A percentile compares a stretch with the other conserved stretches of the same genome.
Evolutionary conservation across 2,797 vertebrate species (phyloP).

Genomic region (Lepus oiostolus): DNA sequence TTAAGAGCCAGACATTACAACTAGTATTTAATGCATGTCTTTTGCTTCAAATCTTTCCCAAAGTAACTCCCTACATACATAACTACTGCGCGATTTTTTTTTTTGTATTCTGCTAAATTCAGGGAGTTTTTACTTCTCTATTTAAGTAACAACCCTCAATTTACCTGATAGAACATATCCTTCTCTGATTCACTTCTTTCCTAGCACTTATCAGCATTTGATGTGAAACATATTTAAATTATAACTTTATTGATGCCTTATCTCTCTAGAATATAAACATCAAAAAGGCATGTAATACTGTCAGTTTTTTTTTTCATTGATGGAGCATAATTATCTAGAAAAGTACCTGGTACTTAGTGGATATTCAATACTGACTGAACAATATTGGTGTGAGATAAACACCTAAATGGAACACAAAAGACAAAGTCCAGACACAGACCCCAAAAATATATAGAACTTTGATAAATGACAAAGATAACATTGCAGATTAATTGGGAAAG

Average conservation of each 20-base stretch:
- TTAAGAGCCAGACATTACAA: neutral
- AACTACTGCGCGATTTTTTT: neutral
- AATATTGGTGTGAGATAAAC: neutral
- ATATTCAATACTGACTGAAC: neutral
- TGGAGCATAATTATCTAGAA: neutral
- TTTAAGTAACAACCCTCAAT: neutral
- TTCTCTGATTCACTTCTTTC: neutral
- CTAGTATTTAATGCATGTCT: neutral
- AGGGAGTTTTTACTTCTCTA: neutral
- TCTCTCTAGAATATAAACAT: neutral
- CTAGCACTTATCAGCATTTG: neutral
- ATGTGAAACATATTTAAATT: slow-evolving; percentile 7
- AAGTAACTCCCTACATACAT: neutral
- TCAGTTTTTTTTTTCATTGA: neutral
- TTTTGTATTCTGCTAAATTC: neutral
- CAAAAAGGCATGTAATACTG: neutral
- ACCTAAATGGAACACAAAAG: neutral
- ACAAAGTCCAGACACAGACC: neutral
- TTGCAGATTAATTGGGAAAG: neutral
- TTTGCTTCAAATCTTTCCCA: neutral
- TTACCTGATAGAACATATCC: neutral
- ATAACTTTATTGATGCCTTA: neutral
- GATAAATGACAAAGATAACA: neutral
- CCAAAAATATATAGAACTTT: neutral
- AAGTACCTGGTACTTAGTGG: neutral